phyloP scores from a whole-genome alignment of 37 sponge, comb jelly and placozoan genomes.

The Oopsacas minuta region DNA sequence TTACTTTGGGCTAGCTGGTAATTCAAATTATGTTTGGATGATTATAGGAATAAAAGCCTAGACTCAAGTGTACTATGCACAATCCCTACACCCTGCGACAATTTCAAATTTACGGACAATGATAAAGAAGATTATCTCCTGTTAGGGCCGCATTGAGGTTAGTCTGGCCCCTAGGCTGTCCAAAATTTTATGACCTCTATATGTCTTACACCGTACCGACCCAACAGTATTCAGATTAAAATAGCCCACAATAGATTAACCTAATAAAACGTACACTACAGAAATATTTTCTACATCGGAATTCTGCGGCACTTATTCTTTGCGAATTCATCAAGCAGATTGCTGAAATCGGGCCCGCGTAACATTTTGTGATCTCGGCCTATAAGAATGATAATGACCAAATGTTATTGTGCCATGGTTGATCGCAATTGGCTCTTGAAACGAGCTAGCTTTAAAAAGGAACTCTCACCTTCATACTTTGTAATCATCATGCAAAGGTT shows the following conservation, averaged over 20 bases:
- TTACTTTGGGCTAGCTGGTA: too few species aligned
- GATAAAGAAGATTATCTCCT: too few species aligned
- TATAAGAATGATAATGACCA: background rate
- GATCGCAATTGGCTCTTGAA: background rate
- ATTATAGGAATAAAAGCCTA: too few species aligned
- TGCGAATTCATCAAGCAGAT: constrained; percentile 14
- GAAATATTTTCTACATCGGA: background rate
- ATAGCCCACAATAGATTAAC: background rate
- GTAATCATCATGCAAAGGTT: constrained; percentile 1
- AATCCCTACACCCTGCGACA: too few species aligned
- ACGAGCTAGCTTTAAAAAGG: background rate
- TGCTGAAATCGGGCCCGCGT: background rate
- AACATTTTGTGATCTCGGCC: background rate
- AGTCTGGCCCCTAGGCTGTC: background rate
- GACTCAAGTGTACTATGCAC: too few species aligned
- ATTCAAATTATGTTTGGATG: too few species aligned
- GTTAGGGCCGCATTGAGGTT: constrained; percentile 14
- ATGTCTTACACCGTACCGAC: background rate
- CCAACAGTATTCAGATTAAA: constrained; percentile 6
- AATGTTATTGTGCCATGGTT: background rate
- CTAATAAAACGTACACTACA: background rate
- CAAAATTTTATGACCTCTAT: background rate
- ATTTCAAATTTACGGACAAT: too few species aligned
- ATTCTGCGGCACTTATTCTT: background rate
- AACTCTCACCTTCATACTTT: background rate